These are phyloP conservation scores for Oscheius sp. DNA, from an alignment of 2,888 invertebrate species.

Conservation along the genomic window DNA sequence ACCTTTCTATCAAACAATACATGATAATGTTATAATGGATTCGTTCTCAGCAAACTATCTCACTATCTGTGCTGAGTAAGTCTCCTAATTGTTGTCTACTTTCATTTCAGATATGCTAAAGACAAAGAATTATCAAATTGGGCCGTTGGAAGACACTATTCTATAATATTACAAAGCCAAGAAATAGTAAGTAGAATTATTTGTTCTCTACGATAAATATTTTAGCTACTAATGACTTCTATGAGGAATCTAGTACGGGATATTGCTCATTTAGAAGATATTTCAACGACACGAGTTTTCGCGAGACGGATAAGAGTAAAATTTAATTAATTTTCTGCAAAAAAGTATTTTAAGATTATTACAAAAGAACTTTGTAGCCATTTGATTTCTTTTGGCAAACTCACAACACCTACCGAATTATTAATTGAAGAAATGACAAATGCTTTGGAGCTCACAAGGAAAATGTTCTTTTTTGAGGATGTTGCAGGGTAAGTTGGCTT, in stretches of 20 bases:
- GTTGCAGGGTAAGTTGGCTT: not conserved
- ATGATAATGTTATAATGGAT: not conserved
- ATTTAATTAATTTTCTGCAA: not conserved
- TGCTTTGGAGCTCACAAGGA: slow-evolving; percentile 7
- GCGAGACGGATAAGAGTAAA: slow-evolving; percentile 9
- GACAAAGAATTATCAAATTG: not conserved
- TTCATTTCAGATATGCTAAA: not conserved
- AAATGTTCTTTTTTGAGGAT: slow-evolving; percentile 21
- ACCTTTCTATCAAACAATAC: not conserved
- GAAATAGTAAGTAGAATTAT: not conserved
- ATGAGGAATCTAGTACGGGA: slow-evolving; percentile 9
- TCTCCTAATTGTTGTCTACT: not conserved
- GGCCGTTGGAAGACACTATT: slow-evolving; percentile 16
- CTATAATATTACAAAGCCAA: slow-evolving; percentile 9
- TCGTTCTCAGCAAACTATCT: slow-evolving; percentile 9
- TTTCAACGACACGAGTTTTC: not conserved
- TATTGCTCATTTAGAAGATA: not conserved
- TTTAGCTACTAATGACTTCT: not conserved
- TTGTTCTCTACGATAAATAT: not conserved
- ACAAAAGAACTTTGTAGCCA: not conserved
- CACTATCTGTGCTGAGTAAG: slow-evolving; percentile 4
- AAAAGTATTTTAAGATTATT: not conserved
- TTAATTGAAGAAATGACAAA: not conserved
- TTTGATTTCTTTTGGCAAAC: slow-evolving; percentile 7
- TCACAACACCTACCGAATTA: not conserved